Percentiles rank a stretch among this genome's conserved stretches.
These are phyloP conservation scores for Eristalinus sepulchralis DNA, from an alignment of 2,888 invertebrate species.

Conservation along the genomic window DNA sequence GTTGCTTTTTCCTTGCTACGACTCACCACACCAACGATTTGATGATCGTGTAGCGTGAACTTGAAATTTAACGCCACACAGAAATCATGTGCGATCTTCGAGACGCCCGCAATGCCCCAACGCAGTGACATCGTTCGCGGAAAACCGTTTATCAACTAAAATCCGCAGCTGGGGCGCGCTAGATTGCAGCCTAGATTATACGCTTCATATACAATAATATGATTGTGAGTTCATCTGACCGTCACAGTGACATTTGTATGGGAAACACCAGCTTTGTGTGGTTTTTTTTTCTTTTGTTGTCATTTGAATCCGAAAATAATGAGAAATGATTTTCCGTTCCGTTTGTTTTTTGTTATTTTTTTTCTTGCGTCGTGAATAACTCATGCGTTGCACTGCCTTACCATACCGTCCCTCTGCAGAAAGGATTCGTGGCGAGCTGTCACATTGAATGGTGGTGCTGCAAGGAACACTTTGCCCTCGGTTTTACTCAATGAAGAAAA, in stretches of 20 bases:
- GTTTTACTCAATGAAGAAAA: slow-evolving; percentile 41
- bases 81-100: slow-evolving; percentile 92
- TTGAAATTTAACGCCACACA: slow-evolving; percentile 84
- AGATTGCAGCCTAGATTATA: background rate
- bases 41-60: slow-evolving; percentile 84
- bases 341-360: background rate
- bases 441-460: slow-evolving; percentile 1
- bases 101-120: slow-evolving; percentile 92
- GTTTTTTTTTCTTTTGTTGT: background rate
- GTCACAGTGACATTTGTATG: slow-evolving; percentile 26
- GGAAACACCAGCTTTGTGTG: background rate
- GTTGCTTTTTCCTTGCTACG: slow-evolving; percentile 85
- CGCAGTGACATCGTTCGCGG: slow-evolving; percentile 79
- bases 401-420: background rate
- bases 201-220: slow-evolving; percentile 15
- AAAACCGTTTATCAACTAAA: slow-evolving; percentile 35
- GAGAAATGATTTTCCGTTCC: background rate
- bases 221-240: slow-evolving; percentile 21
- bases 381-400: slow-evolving; percentile 17
- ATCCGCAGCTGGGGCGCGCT: slow-evolving; percentile 7
- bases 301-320: background rate
- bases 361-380: background rate
- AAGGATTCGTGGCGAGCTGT: slow-evolving; percentile 18
- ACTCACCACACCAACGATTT: slow-evolving; percentile 89
- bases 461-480: slow-evolving; percentile 1